Conservation (phyloP, 2,113 vertebrate genomes). For the Elanus axillaris region DNA sequence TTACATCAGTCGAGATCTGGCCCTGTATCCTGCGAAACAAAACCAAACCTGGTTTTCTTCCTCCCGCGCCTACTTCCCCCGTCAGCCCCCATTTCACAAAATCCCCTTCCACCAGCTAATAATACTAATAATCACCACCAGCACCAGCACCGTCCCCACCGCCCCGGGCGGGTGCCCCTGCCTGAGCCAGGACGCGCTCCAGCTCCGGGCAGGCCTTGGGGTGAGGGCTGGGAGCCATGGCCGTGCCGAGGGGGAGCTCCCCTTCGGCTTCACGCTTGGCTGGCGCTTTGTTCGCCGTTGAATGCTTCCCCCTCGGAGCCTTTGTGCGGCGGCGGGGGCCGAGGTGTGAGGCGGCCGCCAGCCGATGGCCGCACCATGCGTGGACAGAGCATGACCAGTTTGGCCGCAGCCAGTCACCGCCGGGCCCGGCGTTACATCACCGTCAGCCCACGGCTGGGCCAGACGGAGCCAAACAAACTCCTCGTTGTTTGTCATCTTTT, state of each 20-base stretch:
- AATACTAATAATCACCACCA: not conserved
- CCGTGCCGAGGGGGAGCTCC: constrained; percentile 12
- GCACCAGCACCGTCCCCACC: not conserved
- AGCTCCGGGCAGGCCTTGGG: not conserved
- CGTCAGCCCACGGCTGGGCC: constrained; percentile 63
- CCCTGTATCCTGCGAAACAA: not conserved
- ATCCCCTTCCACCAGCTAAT: not conserved
- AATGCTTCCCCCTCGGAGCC: constrained; percentile 66
- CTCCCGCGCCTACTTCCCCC: not conserved
- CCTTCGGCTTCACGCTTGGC: constrained; percentile 76
- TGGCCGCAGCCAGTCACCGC: constrained; percentile 76
- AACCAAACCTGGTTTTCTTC: not conserved
- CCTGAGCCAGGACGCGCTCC: not conserved
- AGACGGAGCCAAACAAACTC: constrained; percentile 59
- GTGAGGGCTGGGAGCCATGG: not conserved
- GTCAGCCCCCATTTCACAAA: not conserved
- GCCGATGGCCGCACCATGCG: constrained; percentile 64
- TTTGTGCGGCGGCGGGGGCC: constrained; percentile 64
- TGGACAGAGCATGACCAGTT: constrained; percentile 80
- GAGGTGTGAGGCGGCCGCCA: constrained; percentile 70
- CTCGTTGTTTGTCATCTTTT: constrained; percentile 61
- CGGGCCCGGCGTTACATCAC: constrained; percentile 70
- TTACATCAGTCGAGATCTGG: not conserved
- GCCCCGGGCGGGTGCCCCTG: not conserved
- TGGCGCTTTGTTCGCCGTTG: constrained; percentile 73